Evolutionary conservation across 1,140 invertebrate species (phyloP), one percentile per base, ranked within the genome.

Genomic region (Drosophila simulans): DNA sequence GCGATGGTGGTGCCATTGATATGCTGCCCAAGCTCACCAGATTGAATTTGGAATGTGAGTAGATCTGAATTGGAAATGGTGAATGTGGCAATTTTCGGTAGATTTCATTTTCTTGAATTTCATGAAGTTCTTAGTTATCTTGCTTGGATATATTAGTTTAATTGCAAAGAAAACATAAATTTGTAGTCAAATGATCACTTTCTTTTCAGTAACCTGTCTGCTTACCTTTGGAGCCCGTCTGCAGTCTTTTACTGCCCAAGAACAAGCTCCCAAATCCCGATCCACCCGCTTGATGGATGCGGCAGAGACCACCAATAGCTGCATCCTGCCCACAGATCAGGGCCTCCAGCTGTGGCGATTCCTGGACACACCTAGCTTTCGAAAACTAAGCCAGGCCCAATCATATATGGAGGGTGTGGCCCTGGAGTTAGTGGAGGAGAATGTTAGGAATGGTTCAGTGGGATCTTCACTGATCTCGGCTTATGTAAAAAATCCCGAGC

Each of bases 381-480:
- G 93, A 60, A 95, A 95, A 92, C 92, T 98, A 1, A 93, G 93
- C 10, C 93, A 94, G 60, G 94, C 96, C 31, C 96, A 97, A 75
- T 91, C 93, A 48, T 95, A 94, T 74, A 95, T 98, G 92, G 96
- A 97, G 93, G 93, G 96, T 56, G 93, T 96, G 17, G 95, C 96
- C 0, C 82, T 94, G 42, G 93, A 96, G 70, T 94, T 97, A 74
- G 92, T 97, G 12, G 90, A 94, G 0, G 91, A 94, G 56, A 96
- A 94, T 86, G 73, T 94, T 52, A 91, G 90, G 27, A 71, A 77
- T 2, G 52, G 13, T 12, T 46, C 31, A 0, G 31, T 34, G 0
- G 27, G 25, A 8, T 63, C 65, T 13, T 95, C 95, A 0, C 83
- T 97, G 12, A 91, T 97, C 43, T 93, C 94, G 54, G 93, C 94